Evolutionary conservation across 2,888 invertebrate genomes (phyloP).

Genomic region (Beris morrisii): DNA sequence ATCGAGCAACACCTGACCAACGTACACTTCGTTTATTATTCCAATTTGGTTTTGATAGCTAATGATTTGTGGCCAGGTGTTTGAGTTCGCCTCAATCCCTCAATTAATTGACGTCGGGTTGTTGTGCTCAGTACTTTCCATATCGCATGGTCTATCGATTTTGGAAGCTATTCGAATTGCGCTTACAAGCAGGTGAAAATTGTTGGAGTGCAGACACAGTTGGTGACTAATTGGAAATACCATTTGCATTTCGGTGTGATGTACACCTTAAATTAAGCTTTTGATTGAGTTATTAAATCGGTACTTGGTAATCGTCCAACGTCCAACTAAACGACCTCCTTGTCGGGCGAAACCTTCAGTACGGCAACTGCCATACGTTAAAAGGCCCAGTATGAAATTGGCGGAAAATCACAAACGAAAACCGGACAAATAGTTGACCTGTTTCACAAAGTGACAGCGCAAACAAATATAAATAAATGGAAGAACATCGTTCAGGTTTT

Average conservation of each 20-base stretch:
- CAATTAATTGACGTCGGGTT: too few relatives aligned
- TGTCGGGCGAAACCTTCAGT: too few relatives aligned
- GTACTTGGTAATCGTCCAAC: too few relatives aligned
- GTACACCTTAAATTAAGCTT: too few relatives aligned
- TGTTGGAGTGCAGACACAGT: neutral
- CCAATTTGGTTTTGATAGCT: neutral
- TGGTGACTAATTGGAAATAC: too few relatives aligned
- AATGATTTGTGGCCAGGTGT: conserved; percentile 19
- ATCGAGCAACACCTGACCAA: conserved; percentile 15
- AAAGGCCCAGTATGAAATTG: conserved; percentile 30
- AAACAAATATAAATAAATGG: conserved; percentile 39
- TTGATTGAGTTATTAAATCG: too few relatives aligned
- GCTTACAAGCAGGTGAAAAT: conserved; percentile 3
- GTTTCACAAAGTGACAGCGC: conserved; percentile 32
- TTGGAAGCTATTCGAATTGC: neutral
- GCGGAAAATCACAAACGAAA: conserved; percentile 38
- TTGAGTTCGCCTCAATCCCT: too few relatives aligned
- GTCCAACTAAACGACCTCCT: too few relatives aligned
- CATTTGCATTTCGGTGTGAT: too few relatives aligned
- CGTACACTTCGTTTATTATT: conserved; percentile 15
- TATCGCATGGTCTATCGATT: neutral
- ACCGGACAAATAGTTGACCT: conserved; percentile 26
- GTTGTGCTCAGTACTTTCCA: too few relatives aligned
- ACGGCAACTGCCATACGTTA: conserved; percentile 14
- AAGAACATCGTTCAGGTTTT: conserved; percentile 14